Evolutionary conservation across 1,140 invertebrate genomes (phyloP).

Genomic region (Vanessa tameamea): DNA sequence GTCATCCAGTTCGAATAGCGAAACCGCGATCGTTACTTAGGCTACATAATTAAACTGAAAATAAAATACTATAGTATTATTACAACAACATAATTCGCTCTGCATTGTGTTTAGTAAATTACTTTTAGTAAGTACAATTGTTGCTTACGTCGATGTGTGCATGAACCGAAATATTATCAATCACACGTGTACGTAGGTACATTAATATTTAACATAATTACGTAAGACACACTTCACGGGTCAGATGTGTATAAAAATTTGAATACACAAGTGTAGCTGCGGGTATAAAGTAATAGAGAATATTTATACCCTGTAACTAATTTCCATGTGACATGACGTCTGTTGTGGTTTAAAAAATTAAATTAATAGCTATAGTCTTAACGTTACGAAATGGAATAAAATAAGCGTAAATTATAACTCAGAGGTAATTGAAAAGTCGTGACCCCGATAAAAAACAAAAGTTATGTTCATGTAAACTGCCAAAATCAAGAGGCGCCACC

Average conservation of each 20-base stretch:
- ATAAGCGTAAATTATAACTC: constrained; percentile 28
- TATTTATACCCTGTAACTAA: constrained; percentile 10
- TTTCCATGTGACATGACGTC: constrained; percentile 16
- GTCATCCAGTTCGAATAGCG: neutral
- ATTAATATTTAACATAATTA: neutral
- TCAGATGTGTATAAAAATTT: constrained; percentile 7
- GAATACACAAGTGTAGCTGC: constrained; percentile 1
- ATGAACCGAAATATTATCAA: neutral
- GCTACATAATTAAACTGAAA: neutral
- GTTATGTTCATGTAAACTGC: constrained; percentile 29
- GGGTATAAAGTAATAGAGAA: constrained; percentile 10
- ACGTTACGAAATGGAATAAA: constrained; percentile 23
- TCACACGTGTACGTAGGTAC: neutral
- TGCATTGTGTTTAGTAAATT: neutral
- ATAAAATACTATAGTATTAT: neutral
- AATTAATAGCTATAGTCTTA: constrained; percentile 28
- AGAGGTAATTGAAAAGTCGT: constrained; percentile 23
- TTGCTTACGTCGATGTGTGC: neutral
- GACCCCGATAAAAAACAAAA: constrained; percentile 28
- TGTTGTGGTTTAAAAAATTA: constrained; percentile 16
- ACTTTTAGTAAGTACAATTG: neutral
- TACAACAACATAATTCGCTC: neutral
- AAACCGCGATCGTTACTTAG: neutral
- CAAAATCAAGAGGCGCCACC: constrained; percentile 35
- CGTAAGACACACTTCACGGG: neutral